Percentiles rank a stretch among this genome's conserved stretches.
Evolutionary conservation across 1,140 invertebrate species (phyloP).

Genomic region (Dendrolimus punctatus): DNA sequence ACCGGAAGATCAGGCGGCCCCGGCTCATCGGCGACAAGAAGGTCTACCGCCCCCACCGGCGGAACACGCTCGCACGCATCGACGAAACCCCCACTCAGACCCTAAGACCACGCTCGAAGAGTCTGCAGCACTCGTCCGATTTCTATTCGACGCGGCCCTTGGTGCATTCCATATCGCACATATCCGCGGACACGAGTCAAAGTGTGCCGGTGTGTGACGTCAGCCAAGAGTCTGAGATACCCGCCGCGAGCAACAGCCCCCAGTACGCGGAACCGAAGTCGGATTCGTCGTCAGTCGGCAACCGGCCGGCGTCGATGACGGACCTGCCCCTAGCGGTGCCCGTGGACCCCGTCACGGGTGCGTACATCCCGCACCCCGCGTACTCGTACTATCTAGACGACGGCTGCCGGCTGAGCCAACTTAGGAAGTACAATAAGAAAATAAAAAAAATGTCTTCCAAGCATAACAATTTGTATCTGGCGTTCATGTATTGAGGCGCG

Average conservation of each 20-base stretch:
- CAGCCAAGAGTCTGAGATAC: conserved; percentile 36
- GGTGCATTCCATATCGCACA: conserved; percentile 42
- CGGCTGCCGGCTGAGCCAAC: conserved; percentile 31
- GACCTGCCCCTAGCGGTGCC: conserved; percentile 53
- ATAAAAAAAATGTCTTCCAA: conserved; percentile 33
- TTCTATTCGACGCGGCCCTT: conserved; percentile 48
- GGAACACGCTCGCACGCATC: conserved; percentile 60
- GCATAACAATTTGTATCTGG: conserved; percentile 65
- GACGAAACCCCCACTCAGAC: conserved; percentile 50
- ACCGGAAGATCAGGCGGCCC: conserved; percentile 42
- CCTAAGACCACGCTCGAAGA: conserved; percentile 36
- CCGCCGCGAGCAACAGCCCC: conserved; percentile 33
- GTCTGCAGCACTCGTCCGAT: conserved; percentile 45
- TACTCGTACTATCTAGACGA: conserved; percentile 50
- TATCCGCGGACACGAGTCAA: conserved; percentile 54
- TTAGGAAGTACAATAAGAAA: conserved; percentile 37
- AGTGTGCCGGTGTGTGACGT: conserved; percentile 57
- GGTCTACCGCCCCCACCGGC: conserved; percentile 45
- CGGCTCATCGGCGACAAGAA: conserved; percentile 40
- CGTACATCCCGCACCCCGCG: conserved; percentile 55
- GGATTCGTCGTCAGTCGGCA: conserved; percentile 40
- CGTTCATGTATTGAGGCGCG: conserved; percentile 64
- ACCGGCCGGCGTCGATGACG: conserved; percentile 42
- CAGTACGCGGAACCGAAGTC: conserved; percentile 56
- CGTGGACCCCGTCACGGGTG: conserved; percentile 38